A percentile compares a stretch with the other conserved stretches of the same genome.
These are phyloP conservation scores for Peromyscus aztecus DNA, from an alignment of 2,797 vertebrate species.

Conservation along the genomic window DNA sequence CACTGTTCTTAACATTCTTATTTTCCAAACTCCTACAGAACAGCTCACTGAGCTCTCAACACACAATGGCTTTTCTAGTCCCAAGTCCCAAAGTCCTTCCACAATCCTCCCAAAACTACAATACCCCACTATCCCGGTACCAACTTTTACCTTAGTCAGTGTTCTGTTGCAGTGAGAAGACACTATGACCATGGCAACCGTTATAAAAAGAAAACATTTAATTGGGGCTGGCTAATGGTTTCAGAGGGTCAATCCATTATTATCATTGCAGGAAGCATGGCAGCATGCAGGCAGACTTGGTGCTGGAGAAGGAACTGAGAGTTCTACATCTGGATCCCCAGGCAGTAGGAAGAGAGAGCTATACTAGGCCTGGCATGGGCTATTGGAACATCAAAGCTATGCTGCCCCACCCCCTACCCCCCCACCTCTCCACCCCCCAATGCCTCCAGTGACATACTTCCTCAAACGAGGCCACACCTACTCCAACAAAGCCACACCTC, in stretches of 20 bases:
- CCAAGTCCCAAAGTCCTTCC: neutral
- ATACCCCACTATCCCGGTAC: neutral
- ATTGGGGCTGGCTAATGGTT: too few species aligned
- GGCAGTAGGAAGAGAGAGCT: neutral
- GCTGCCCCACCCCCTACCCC: too few species aligned
- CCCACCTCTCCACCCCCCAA: neutral
- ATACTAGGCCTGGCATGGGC: neutral
- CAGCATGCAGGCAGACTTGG: neutral
- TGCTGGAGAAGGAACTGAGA: neutral
- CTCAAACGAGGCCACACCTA: neutral
- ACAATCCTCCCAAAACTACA: neutral
- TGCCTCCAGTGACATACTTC: neutral
- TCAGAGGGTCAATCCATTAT: neutral
- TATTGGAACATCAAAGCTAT: neutral
- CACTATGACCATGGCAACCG: neutral
- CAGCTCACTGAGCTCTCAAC: neutral
- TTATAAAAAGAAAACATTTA: neutral
- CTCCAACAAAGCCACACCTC: neutral
- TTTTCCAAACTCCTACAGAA: neutral
- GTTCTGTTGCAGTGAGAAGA: neutral
- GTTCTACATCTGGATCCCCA: neutral
- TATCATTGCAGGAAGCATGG: neutral
- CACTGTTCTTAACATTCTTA: neutral
- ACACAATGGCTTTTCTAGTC: neutral
- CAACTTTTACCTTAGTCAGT: neutral